Evolutionary conservation across 2,888 invertebrate species (phyloP), one percentile per base, ranked within the genome.

Genomic region (Linhomoeus sp.): DNA sequence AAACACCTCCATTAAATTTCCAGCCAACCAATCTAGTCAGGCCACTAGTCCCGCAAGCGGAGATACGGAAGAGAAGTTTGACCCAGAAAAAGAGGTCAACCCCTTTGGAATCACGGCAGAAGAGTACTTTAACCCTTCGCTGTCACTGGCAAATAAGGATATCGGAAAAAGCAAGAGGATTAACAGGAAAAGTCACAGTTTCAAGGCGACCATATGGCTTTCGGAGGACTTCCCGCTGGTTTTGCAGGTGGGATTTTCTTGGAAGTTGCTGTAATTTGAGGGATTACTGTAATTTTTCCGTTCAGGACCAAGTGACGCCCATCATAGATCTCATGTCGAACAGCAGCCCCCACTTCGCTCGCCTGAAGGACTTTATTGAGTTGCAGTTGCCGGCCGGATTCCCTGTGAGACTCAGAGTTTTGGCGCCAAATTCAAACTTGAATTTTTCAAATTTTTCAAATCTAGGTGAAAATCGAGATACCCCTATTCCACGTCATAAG

Each of bases 271-370:
- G 23, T 22, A 39, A 22, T 39, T 22, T 14, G 41, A 5, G 41
- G 12, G 15, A 12, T 41, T 12, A 43, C 38, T 43, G 24, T 45
- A 49, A 41, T 37, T 5, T 38, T 15, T 22, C 46, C 46, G 38
- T 53, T 37, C 48, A 60, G 56, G 60, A 60, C 17, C 57, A 88
- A 72, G 85, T 94, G 58, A 80, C 92, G 76, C 94, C 94, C 25
- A 88, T 97, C 58, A 78, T 97, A 54, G 92, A 94, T 69, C 74
- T 97, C 51, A 94, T 97, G 92, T 86, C 92, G 19, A 83, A 88
- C 68, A 87, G 86, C 48, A 90, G 87, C 61, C 83, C 90, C 26
- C 92, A 94, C 72, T 94, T 97, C 72, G 84, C 85, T 56, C 90
- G 92, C 71, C 72, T 97, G 53, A 83, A 86, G 67, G 87, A 94